Base-by-base conservation (phyloP, 2,888 invertebrate species). In the Gryllus longicercus region DNA sequence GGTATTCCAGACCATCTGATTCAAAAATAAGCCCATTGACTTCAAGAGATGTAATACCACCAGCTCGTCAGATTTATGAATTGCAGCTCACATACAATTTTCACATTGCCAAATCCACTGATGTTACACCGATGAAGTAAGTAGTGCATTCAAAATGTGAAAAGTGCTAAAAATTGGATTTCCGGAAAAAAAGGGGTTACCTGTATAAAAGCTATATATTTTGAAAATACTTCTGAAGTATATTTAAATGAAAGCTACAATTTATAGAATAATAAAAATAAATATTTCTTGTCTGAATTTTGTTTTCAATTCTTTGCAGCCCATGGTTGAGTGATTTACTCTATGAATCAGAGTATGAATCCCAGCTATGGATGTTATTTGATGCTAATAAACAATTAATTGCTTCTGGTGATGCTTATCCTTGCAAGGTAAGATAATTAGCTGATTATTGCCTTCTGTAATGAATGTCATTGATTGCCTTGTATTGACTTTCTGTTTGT, bases 311-410 rank as follows among this genome's bases (percentile, higher is more conserved):
- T 77, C 49, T 16, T 77, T 77, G 11, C 82, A 83, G 94, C 81
- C 92, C 96, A 0, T 85, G 95, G 81, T 90, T 99, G 74, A 95
- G 95, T 86, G 93, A 95, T 85, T 90, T 95, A 85, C 89, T 99
- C 75, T 99, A 99, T 87, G 99, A 99, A 88, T 95, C 94, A 0
- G 97, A 98, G 88, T 97, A 94, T 86, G 98, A 99, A 88, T 94
- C 96, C 11, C 97, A 99, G 88, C 90, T 99, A 87, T 98, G 98
- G 97, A 95, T 98, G 94, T 85, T 99, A 82, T 99, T 94, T 88
- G 97, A 98, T 87, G 88, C 90, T 81, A 95, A 96, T 87, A 99
- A 99, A 88, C 94, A 96, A 85, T 90, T 94, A 80, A 87, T 98
- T 84, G 92, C 92, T 79, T 92, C 93, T 82, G 97, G 98, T 0